Evolutionary conservation across 2,797 vertebrate species (phyloP).

Genomic region (Steatocranus sp.): DNA sequence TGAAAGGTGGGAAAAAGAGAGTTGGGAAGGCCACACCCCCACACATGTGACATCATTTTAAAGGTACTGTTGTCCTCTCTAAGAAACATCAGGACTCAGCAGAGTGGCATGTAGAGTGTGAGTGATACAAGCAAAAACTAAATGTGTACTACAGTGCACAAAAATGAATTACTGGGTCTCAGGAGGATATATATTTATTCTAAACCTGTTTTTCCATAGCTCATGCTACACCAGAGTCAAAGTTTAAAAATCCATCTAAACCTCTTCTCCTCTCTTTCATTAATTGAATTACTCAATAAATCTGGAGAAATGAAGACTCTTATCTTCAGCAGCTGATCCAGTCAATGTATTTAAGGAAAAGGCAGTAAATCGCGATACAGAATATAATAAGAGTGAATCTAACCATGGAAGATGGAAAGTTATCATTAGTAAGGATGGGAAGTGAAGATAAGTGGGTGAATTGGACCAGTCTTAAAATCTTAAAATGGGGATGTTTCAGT

Average conservation of each 20-base stretch:
- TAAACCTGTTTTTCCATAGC: conserved; percentile 13
- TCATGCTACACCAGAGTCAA: background rate
- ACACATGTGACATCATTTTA: no score
- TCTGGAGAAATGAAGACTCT: conserved; percentile 17
- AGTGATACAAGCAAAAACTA: no score
- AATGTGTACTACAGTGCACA: no score
- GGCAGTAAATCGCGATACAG: conserved; percentile 6
- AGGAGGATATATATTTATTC: background rate
- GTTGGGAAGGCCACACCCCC: no score
- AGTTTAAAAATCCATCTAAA: conserved; percentile 29
- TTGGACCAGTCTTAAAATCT: background rate
- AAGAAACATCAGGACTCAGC: no score
- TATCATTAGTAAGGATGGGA: background rate
- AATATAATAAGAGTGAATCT: conserved; percentile 20
- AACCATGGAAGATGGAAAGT: conserved; percentile 7
- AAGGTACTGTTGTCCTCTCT: no score
- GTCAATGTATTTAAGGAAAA: conserved; percentile 25
- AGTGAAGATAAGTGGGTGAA: background rate
- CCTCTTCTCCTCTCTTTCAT: conserved; percentile 5
- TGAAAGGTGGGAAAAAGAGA: no score
- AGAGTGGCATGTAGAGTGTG: no score
- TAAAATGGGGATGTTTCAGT: background rate
- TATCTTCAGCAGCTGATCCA: conserved; percentile 16
- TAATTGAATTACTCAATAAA: conserved; percentile 27
- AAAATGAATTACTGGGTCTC: no score